Evolutionary conservation across 2,797 vertebrate genomes (phyloP).

Genomic region (Cuniculus paca): DNA sequence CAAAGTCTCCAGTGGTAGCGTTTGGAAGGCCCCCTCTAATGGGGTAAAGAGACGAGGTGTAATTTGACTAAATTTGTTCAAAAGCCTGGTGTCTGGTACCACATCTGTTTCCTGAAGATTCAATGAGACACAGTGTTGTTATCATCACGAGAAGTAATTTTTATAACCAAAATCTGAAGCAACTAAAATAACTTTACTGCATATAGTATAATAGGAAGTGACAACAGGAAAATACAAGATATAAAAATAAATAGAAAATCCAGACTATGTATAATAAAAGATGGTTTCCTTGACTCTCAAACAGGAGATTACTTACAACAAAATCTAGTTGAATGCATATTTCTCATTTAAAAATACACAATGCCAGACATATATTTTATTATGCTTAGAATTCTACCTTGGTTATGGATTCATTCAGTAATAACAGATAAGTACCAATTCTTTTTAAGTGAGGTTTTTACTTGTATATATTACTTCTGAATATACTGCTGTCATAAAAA

Average conservation of each 20-base stretch:
- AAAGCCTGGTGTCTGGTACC: constrained; percentile 92
- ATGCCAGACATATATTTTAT: neutral
- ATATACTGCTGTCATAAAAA: constrained; percentile 9
- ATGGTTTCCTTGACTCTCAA: neutral
- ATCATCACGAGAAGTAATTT: neutral
- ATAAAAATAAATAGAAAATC: constrained; percentile 30
- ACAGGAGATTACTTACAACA: neutral
- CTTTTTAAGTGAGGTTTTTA: neutral
- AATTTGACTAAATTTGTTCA: constrained; percentile 91
- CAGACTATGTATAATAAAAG: neutral
- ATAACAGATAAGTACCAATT: neutral
- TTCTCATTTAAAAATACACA: constrained; percentile 27
- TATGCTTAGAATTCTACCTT: neutral
- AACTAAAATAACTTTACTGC: neutral
- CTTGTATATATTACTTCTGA: neutral
- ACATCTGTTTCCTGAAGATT: constrained; percentile 93
- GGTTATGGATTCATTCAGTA: neutral
- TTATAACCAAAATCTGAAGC: neutral
- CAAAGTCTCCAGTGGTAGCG: constrained; percentile 87
- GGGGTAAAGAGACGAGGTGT: constrained; percentile 80
- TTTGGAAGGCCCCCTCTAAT: constrained; percentile 38
- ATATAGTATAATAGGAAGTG: neutral
- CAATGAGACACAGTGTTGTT: constrained; percentile 64
- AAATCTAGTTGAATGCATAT: neutral
- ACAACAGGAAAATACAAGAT: constrained; percentile 34